phyloP scores from a whole-genome alignment of 2,113 vertebrate genomes.

The Clarias magur region DNA sequence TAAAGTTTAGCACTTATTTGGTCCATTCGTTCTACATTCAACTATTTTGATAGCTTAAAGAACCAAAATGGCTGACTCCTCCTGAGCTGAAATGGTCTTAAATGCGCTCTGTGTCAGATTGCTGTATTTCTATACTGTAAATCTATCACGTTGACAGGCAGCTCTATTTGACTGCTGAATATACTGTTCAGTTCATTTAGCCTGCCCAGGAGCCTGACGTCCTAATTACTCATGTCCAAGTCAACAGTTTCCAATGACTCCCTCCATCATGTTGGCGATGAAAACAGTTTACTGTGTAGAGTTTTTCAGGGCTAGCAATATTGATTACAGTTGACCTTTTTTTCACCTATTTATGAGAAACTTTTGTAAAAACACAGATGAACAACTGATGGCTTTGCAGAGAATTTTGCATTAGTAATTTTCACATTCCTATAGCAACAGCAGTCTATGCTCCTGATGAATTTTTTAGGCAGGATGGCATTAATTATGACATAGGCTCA shows the following conservation, averaged over 20 bases:
- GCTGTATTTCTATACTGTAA: conserved; percentile 27
- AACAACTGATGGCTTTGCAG: background rate
- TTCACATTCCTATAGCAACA: background rate
- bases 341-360: background rate
- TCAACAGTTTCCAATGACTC: conserved; percentile 33
- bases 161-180: conserved; percentile 40
- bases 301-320: background rate
- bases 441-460: background rate
- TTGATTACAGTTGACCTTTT: background rate
- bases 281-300: conserved; percentile 38
- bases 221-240: conserved; percentile 41
- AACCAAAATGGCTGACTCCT: background rate
- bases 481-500: background rate
- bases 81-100: conserved; percentile 39
- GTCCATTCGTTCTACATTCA: background rate
- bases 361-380: background rate
- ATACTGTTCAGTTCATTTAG: conserved; percentile 44
- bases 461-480: background rate
- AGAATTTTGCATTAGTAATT: background rate
- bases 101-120: conserved; percentile 11
- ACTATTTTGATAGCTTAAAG: background rate
- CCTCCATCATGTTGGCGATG: conserved; percentile 7
- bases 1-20: background rate
- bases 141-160: conserved; percentile 46
- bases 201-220: conserved; percentile 22